A percentile compares a stretch with the other conserved stretches of the same genome.
Evolutionary conservation across 2,888 invertebrate genomes (phyloP).

Genomic region (Noctua pronuba): DNA sequence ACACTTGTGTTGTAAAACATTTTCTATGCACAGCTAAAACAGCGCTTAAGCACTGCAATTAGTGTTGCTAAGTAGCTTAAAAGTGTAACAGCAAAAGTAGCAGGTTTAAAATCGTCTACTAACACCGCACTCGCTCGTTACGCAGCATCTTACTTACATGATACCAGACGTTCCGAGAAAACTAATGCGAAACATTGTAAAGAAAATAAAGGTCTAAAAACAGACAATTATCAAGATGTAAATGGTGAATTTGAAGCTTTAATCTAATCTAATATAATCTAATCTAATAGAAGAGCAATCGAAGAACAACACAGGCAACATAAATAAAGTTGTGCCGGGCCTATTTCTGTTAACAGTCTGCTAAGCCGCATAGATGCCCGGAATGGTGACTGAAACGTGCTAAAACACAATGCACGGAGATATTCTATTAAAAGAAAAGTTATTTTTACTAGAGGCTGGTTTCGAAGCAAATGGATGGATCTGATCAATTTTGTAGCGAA

Average conservation of each 20-base stretch:
- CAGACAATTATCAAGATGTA: not conserved
- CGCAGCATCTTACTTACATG: conserved; percentile 8
- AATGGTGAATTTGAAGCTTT: not conserved
- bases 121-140: conserved; percentile 17
- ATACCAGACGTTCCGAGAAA: not conserved
- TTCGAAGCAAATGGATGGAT: conserved; percentile 19
- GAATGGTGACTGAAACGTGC: conserved; percentile 59
- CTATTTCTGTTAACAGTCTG: conserved; percentile 54
- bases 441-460: conserved; percentile 50
- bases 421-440: conserved; percentile 60
- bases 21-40: conserved; percentile 36
- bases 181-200: not conserved
- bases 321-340: conserved; percentile 37
- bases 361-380: conserved; percentile 45
- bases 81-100: conserved; percentile 37
- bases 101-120: conserved; percentile 28
- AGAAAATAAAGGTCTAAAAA: not conserved
- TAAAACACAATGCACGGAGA: conserved; percentile 66
- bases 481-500: conserved; percentile 14
- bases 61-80: conserved; percentile 48
- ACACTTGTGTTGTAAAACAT: conserved; percentile 28
- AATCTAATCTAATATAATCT: conserved; percentile 3
- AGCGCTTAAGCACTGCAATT: conserved; percentile 47
- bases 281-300: conserved; percentile 24
- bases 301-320: conserved; percentile 25